Evolutionary conservation across 2,113 vertebrate genomes (phyloP).

Genomic region (Gymnobelideus leadbeateri): DNA sequence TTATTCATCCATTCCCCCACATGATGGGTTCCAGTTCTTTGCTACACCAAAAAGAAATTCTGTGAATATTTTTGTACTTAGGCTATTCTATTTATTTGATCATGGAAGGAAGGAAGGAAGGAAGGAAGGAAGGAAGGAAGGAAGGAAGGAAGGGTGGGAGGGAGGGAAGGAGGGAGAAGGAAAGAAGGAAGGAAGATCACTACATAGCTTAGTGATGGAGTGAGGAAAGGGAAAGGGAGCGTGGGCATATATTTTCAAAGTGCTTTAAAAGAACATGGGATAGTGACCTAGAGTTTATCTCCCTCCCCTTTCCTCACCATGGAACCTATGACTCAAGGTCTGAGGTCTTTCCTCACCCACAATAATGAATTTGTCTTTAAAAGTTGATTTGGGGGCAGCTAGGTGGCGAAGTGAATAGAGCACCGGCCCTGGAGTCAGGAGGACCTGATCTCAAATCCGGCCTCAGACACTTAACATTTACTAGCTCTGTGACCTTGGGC

Average conservation of each 20-base stretch:
- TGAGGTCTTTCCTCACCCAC: neutral
- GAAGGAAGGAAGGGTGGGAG: neutral
- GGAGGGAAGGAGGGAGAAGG: neutral
- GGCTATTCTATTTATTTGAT: neutral
- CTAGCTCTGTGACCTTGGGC: no score
- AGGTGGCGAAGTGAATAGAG: no score
- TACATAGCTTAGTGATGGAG: neutral
- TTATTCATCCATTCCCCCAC: neutral
- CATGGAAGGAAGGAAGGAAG: neutral
- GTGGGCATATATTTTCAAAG: neutral
- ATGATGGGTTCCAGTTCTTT: neutral
- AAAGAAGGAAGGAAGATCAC: neutral
- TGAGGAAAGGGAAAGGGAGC: neutral
- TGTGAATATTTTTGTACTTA: neutral
- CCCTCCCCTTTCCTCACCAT: neutral
- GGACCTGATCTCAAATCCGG: no score
- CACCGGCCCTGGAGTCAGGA: no score
- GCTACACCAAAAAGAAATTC: neutral
- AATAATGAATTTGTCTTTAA: neutral
- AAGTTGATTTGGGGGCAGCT: neutral
- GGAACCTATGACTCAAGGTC: neutral
- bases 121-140: neutral
- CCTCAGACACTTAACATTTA: no score
- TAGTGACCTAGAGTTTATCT: neutral
- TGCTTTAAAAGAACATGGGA: neutral